Evolutionary conservation across 2,797 vertebrate genomes (phyloP), one percentile per base, ranked within the genome.

Genomic region (Hippoglossus hippoglossus): DNA sequence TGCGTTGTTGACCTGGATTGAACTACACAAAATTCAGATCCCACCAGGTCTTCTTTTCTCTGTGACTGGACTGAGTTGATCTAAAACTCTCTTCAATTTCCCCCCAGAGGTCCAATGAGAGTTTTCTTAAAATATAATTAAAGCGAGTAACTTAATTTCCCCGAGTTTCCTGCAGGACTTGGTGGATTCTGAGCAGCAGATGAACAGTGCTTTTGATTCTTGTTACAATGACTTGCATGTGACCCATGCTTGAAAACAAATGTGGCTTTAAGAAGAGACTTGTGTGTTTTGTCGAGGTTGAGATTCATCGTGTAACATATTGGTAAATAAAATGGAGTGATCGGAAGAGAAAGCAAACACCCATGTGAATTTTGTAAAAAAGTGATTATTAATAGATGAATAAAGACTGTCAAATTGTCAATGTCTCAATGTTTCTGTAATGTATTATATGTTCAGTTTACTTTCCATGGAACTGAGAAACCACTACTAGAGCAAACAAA

Each of bases 341-440:
- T 56, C 68, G 64, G 69, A 82, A 47, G 26, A 47, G 16, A 28
- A 21, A 58, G 41, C 68, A 25, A 63, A 81, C 44, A 64, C 10
- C 36, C 56, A 56, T 92, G 89, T 92, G 87, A 89, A 90, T 90
- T 91, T 91, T 92, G 85, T 91, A 87, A 86, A 86, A 39, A 89
- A 90, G 41, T 80, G 59, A 86, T 85, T 52, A 87, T 82, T 72
- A 75, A 78, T 76, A 84, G 70, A 84, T 78, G 41, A 92, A 90
- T 92, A 90, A 92, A 90, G 58, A 81, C 25, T 79, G 63, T 79
- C 60, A 73, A 85, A 82, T 74, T 70, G 39, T 71, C 22, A 60
- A 0, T 12, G 62, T 52, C 31, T 77, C 52, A 21, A 28, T 60
- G 56, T 72, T 77, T 79, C 22, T 49, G 12, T 55, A 0, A 55